phyloP scores from a whole-genome alignment of 2,797 vertebrate genomes.

The Limnodromus scolopaceus region DNA sequence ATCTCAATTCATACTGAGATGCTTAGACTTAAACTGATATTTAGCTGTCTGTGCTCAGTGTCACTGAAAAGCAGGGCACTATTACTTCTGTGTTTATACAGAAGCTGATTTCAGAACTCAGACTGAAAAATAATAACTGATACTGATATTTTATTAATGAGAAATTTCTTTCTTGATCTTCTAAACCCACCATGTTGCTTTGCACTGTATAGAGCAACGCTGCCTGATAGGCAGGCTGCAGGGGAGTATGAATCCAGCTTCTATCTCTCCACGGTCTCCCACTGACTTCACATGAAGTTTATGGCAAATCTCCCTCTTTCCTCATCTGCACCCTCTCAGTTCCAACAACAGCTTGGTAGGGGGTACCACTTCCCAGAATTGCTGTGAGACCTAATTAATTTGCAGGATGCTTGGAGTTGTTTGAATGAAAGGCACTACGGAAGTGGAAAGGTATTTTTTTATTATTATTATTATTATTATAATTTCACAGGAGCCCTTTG shows the following conservation, averaged over 20 bases:
- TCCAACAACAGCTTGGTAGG: background rate
- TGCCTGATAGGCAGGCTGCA: background rate
- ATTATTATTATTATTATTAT: background rate
- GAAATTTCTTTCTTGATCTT: background rate
- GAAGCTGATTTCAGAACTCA: background rate
- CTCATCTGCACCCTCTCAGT: background rate
- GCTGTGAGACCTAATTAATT: background rate
- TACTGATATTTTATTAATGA: background rate
- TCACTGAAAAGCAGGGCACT: background rate
- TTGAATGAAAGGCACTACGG: background rate
- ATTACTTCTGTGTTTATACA: background rate
- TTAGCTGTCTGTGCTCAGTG: background rate
- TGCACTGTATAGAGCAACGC: background rate
- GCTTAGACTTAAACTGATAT: background rate
- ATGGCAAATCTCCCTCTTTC: background rate
- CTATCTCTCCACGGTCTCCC: background rate
- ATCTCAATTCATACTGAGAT: background rate
- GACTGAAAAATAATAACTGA: background rate
- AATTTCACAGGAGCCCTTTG: background rate
- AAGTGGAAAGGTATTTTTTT: background rate
- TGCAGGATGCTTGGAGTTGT: background rate
- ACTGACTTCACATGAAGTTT: background rate
- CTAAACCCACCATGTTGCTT: background rate
- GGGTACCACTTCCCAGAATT: background rate
- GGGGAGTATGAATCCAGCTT: background rate